These are phyloP conservation scores for Marmota flaviventris DNA, from an alignment of 2,113 vertebrate species.

Conservation along the genomic window DNA sequence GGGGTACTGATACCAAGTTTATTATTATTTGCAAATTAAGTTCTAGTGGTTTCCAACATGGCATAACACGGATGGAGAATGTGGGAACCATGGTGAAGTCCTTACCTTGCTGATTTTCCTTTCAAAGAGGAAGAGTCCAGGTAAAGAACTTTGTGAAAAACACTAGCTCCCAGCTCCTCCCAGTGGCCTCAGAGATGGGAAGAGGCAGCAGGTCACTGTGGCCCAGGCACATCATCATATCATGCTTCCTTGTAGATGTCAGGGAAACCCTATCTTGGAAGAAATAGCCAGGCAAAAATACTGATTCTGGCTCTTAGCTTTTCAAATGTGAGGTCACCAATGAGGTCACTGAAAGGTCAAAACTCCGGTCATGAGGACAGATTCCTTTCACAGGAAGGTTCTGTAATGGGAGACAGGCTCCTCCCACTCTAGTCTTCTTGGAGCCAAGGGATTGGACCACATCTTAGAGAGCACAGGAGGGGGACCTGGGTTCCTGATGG, in stretches of 20 bases:
- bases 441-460: neutral
- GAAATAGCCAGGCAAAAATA: neutral
- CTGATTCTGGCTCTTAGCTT: neutral
- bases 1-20: neutral
- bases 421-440: neutral
- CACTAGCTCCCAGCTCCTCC: neutral
- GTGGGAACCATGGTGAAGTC: neutral
- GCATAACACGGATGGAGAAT: neutral
- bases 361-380: neutral
- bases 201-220: neutral
- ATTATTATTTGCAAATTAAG: neutral
- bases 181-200: neutral
- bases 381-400: neutral
- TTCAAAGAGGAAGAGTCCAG: neutral
- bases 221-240: neutral
- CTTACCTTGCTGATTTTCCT: slow-evolving; percentile 28
- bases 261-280: neutral
- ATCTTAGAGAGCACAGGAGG: neutral
- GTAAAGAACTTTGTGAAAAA: neutral
- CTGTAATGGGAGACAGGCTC: neutral
- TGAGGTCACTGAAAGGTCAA: neutral
- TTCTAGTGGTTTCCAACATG: neutral
- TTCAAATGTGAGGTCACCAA: neutral
- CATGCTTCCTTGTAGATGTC: neutral
- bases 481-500: neutral